Evolutionary conservation across 2,113 vertebrate genomes (phyloP).

Genomic region (Lepidothrix coronata): DNA sequence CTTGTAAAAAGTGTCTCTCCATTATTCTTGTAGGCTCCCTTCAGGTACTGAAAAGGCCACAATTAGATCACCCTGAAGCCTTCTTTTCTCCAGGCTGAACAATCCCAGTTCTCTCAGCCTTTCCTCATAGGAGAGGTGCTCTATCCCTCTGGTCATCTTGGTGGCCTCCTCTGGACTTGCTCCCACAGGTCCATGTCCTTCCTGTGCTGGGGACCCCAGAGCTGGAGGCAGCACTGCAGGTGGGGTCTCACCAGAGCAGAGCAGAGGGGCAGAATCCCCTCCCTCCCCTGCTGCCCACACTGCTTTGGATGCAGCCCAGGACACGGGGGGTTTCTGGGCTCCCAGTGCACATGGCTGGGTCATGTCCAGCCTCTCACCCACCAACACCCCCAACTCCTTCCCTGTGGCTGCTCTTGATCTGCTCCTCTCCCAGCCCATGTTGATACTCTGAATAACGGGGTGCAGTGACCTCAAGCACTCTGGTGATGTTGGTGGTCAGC

Average conservation of each 20-base stretch:
- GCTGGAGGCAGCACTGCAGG: neutral
- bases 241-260: neutral
- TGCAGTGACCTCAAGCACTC: neutral
- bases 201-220: neutral
- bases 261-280: neutral
- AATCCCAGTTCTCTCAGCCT: accelerated
- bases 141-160: neutral
- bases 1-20: neutral
- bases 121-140: neutral
- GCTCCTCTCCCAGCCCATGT: neutral
- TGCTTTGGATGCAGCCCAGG: neutral
- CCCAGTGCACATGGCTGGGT: accelerated
- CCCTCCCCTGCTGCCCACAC: neutral
- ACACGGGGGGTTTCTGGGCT: neutral
- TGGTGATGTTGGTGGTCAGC: neutral
- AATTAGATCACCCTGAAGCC: accelerated
- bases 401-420: accelerated
- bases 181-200: neutral
- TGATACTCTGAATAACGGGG: accelerated
- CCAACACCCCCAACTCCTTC: neutral
- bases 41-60: neutral
- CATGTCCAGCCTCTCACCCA: neutral
- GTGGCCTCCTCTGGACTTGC: neutral
- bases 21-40: neutral
- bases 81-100: no score